phyloP scores from a whole-genome alignment of 1,140 invertebrate genomes.

The Sitobion miscanthi region DNA sequence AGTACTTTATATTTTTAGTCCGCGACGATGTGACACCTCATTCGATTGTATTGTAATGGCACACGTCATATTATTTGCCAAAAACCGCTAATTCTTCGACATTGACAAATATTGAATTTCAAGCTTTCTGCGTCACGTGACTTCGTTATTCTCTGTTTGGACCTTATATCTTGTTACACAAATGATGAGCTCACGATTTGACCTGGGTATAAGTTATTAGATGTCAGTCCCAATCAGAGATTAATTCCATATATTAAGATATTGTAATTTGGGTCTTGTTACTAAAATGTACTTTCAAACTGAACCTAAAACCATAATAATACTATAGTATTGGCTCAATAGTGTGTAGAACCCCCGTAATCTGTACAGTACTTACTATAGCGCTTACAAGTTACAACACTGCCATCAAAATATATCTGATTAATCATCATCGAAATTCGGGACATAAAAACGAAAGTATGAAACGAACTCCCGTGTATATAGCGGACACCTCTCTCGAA shows the following conservation, averaged over 20 bases:
- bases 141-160: background rate
- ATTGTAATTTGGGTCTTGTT: background rate
- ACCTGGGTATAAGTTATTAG: background rate
- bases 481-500: no score
- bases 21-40: no score
- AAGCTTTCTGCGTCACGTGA: background rate
- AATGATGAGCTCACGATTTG: background rate
- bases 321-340: background rate
- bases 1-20: background rate
- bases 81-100: background rate
- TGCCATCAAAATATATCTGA: background rate
- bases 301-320: background rate
- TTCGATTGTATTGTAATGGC: background rate
- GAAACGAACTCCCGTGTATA: no score
- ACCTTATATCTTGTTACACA: background rate
- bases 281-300: background rate
- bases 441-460: background rate
- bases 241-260: background rate
- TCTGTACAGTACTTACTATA: background rate
- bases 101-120: slow-evolving; percentile 20
- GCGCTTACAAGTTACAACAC: background rate
- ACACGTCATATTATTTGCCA: slow-evolving; percentile 15
- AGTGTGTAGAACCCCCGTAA: background rate
- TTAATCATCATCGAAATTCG: background rate
- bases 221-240: background rate